phyloP scores from a whole-genome alignment of 2,797 vertebrate genomes.

The Chloroceryle amazona region DNA sequence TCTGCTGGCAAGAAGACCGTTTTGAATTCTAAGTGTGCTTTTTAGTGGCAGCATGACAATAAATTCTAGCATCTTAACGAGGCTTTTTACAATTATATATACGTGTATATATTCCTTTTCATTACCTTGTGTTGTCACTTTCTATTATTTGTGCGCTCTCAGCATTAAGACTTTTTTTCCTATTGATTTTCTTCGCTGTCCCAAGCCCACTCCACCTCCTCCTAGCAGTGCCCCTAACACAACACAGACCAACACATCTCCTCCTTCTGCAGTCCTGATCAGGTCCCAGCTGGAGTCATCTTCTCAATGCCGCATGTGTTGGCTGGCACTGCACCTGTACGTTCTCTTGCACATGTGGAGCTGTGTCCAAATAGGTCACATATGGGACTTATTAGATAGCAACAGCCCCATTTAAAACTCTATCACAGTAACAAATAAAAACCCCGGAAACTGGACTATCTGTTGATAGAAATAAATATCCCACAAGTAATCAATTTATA shows the following conservation, averaged over 20 bases:
- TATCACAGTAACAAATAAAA: background rate
- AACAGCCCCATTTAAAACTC: background rate
- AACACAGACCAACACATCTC: background rate
- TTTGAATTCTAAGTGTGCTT: conserved; percentile 38
- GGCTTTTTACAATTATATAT: background rate
- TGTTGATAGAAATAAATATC: background rate
- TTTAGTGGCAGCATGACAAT: conserved; percentile 3
- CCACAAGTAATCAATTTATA: background rate
- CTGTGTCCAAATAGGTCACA: background rate
- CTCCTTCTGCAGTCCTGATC: background rate
- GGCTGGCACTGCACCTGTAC: background rate
- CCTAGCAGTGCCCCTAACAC: background rate
- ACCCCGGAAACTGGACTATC: background rate
- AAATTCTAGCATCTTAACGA: conserved; percentile 6
- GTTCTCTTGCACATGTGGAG: background rate
- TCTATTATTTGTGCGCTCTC: background rate
- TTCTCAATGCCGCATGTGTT: background rate
- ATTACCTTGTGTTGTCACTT: background rate
- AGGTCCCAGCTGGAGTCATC: background rate
- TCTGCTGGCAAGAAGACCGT: background rate
- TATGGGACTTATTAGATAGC: background rate
- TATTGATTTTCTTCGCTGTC: background rate
- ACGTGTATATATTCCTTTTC: background rate
- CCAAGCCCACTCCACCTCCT: background rate
- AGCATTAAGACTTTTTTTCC: background rate